Conservation (phyloP, 2,888 invertebrate genomes). For the Zaprionus lineosus region DNA sequence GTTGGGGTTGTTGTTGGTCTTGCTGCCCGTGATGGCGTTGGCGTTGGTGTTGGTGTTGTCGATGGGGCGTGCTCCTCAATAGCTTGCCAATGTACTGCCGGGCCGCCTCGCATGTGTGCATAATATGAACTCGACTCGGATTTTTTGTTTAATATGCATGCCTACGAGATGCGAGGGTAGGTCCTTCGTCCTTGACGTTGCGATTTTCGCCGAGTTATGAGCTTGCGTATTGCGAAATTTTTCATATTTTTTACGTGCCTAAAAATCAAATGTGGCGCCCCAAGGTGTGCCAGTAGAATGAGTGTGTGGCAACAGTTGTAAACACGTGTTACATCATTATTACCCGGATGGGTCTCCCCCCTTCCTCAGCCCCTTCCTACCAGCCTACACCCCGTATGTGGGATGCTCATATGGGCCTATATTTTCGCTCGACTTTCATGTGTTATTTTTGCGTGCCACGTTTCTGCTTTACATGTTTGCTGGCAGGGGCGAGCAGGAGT, state of each 20-base stretch:
- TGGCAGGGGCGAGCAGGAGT: background rate
- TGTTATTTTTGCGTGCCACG: slow-evolving; percentile 24
- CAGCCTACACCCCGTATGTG: background rate
- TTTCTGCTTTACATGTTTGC: slow-evolving; percentile 50
- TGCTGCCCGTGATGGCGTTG: too few relatives aligned
- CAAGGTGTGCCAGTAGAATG: background rate
- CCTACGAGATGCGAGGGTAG: slow-evolving; percentile 49
- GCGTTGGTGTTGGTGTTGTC: background rate
- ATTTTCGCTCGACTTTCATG: slow-evolving; percentile 21
- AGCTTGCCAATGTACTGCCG: slow-evolving; percentile 48
- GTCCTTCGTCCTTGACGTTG: slow-evolving; percentile 16
- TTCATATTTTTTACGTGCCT: slow-evolving; percentile 73
- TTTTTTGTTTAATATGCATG: slow-evolving; percentile 70
- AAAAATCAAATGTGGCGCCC: slow-evolving; percentile 47
- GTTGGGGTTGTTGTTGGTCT: too few relatives aligned
- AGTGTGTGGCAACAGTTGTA: slow-evolving; percentile 43
- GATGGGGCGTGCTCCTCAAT: slow-evolving; percentile 23
- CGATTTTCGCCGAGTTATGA: slow-evolving; percentile 57
- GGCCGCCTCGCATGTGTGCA: slow-evolving; percentile 3
- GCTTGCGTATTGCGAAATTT: slow-evolving; percentile 66
- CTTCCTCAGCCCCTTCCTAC: background rate
- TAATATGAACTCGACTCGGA: background rate
- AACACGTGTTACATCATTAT: slow-evolving; percentile 54
- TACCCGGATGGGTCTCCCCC: slow-evolving; percentile 11
- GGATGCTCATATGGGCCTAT: slow-evolving; percentile 25